Evolutionary conservation across 1,140 invertebrate species (phyloP).

Genomic region (Pteromalus puparum): DNA sequence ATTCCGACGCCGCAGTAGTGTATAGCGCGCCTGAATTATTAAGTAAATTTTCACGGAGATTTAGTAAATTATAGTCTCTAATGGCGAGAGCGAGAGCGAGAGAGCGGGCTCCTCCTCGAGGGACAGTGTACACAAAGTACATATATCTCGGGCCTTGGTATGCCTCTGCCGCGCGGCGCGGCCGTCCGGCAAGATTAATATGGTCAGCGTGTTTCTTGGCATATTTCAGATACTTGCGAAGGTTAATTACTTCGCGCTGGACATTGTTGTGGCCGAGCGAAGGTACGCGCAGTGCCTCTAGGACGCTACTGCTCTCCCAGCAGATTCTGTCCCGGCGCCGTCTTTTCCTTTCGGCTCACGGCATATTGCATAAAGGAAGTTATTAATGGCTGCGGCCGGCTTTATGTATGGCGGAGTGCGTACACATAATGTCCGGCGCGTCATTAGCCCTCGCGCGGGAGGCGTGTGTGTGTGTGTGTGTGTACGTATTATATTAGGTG

Average conservation of each 20-base stretch:
- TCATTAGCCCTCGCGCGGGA: constrained; percentile 25
- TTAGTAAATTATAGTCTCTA: constrained; percentile 50
- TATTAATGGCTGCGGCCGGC: constrained; percentile 40
- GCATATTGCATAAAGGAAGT: constrained; percentile 50
- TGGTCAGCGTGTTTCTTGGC: constrained; percentile 72
- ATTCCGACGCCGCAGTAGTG: neutral
- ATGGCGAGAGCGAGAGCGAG: constrained; percentile 7
- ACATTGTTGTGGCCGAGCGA: constrained; percentile 64
- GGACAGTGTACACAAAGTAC: neutral
- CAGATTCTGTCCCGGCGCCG: constrained; percentile 29
- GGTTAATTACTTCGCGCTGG: constrained; percentile 68
- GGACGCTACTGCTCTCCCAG: neutral
- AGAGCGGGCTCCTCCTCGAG: constrained; percentile 9
- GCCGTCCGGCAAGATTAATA: constrained; percentile 68
- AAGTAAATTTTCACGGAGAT: constrained; percentile 49
- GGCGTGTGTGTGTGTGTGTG: no score
- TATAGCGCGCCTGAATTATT: constrained; percentile 43
- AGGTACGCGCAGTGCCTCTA: neutral
- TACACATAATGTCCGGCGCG: constrained; percentile 24
- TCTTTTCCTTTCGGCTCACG: neutral
- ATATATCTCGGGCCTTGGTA: constrained; percentile 57
- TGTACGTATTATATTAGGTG: neutral
- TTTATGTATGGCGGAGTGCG: constrained; percentile 17
- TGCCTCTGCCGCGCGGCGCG: constrained; percentile 49
- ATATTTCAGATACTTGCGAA: constrained; percentile 70